Percentiles rank a stretch among this genome's conserved stretches.
Evolutionary conservation across 23 tunicate species (phyloP).

Genomic region (Oikopleura albicans): DNA sequence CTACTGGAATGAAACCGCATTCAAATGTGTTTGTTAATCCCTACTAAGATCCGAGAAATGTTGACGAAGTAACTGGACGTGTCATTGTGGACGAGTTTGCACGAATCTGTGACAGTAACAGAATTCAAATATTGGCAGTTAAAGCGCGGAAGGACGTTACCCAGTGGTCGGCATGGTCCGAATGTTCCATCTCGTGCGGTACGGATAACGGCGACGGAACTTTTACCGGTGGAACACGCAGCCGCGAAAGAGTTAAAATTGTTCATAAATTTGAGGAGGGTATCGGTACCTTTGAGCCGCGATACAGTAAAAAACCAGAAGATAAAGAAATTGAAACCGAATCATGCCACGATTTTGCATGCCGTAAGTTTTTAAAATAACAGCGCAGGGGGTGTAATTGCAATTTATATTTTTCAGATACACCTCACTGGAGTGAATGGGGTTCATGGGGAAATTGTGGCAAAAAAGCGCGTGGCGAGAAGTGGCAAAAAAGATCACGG

Average conservation of each 20-base stretch:
- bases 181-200: neutral
- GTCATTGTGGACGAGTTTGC: neutral
- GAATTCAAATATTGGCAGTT: neutral
- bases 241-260: neutral
- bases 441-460: neutral
- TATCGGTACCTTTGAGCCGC: neutral
- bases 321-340: neutral
- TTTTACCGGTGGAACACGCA: neutral
- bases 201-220: neutral
- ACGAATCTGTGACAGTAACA: neutral
- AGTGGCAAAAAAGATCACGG: neutral
- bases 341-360: neutral
- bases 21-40: no score
- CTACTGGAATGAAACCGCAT: no score
- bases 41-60: neutral
- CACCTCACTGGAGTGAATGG: neutral
- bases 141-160: neutral
- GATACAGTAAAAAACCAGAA: neutral
- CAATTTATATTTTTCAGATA: neutral
- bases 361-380: slow-evolving; percentile 6
- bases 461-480: neutral
- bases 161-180: neutral
- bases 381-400: no score
- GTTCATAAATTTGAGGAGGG: neutral
- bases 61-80: neutral